phyloP scores from a whole-genome alignment of 2,113 vertebrate genomes.

The Diadophis punctatus region DNA sequence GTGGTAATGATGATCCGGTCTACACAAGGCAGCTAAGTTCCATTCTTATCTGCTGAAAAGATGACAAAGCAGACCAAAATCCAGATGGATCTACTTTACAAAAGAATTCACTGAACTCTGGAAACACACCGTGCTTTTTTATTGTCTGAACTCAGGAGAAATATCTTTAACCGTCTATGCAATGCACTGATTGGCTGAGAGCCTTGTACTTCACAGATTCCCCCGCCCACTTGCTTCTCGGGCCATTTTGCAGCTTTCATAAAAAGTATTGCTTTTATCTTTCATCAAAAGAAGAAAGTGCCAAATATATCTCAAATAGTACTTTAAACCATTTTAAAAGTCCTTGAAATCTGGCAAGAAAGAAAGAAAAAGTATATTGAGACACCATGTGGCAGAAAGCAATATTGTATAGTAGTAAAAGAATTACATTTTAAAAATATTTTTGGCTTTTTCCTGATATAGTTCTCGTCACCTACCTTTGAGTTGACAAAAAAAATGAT shows the following conservation, averaged over 20 bases:
- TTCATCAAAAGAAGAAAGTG: neutral
- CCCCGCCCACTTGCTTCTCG: too few species aligned
- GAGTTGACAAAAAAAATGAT: neutral
- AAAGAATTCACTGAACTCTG: neutral
- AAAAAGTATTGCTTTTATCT: neutral
- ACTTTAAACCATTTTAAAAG: neutral
- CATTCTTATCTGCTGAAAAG: neutral
- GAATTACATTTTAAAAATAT: neutral
- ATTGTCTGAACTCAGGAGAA: neutral
- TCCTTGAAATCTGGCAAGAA: neutral
- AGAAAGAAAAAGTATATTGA: neutral
- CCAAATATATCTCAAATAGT: neutral
- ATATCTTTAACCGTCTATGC: neutral
- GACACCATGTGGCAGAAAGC: neutral
- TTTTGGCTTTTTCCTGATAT: neutral
- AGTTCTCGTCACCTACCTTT: neutral
- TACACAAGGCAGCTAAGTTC: neutral
- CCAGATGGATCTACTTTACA: neutral
- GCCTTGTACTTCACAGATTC: neutral
- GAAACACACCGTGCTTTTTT: too few species aligned
- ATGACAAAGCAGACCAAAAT: neutral
- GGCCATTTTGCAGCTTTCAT: neutral
- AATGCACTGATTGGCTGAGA: neutral
- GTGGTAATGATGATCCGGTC: conserved; percentile 85
- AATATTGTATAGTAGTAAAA: neutral